A percentile compares a stretch with the other conserved stretches of the same genome.
These are phyloP conservation scores for Eumacrocentrus americanus DNA, from an alignment of 2,888 invertebrate genomes.

Conservation along the genomic window DNA sequence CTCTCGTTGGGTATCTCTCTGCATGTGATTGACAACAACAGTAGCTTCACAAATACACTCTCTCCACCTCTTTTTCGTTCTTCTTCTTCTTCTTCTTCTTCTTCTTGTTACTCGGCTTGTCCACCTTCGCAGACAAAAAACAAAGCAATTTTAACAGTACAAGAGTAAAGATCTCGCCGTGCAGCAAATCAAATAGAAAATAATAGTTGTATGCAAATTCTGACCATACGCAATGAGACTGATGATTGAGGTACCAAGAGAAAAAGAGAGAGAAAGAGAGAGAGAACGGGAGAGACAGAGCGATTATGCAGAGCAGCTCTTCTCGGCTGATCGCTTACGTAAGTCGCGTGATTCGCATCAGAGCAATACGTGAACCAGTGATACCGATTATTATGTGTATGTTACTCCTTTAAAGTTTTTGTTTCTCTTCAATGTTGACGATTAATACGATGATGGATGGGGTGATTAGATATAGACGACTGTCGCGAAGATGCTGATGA, in stretches of 20 bases:
- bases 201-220: neutral
- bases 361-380: constrained; percentile 9
- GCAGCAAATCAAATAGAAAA: neutral
- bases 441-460: neutral
- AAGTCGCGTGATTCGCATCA: constrained; percentile 29
- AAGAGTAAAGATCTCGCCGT: constrained; percentile 2
- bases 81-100: constrained; percentile 2
- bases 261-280: constrained; percentile 1
- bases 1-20: no score
- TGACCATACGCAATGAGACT: neutral
- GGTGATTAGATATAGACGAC: no score
- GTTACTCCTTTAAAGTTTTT: neutral
- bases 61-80: neutral
- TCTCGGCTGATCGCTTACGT: constrained; percentile 29
- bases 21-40: constrained; percentile 3
- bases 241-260: neutral
- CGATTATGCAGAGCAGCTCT: constrained; percentile 25
- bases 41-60: constrained; percentile 7
- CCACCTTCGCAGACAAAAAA: neutral
- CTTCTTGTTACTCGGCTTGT: no score
- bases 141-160: neutral
- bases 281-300: constrained; percentile 16
- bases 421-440: neutral
- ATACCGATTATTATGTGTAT: neutral
- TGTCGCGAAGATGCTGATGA: no score